A percentile compares a stretch with the other conserved stretches of the same genome.
phyloP scores from a whole-genome alignment of 2,113 vertebrate genomes.

The Hydrochoerus hydrochaeris region DNA sequence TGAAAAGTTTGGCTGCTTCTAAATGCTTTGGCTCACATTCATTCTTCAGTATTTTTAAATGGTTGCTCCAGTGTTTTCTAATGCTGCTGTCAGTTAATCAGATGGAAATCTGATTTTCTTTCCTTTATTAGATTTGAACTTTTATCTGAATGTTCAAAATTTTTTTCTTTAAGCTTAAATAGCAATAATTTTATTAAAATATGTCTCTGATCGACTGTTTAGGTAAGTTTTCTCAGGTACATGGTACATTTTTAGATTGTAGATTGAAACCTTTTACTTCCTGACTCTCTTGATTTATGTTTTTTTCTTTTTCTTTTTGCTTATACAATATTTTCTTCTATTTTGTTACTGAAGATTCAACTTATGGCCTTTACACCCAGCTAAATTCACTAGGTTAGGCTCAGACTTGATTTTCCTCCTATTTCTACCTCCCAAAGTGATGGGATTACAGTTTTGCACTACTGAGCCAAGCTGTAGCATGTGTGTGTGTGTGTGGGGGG shows the following conservation, averaged over 20 bases:
- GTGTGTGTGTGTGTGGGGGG: too few relatives aligned
- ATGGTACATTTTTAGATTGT: neutral
- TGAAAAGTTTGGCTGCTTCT: neutral
- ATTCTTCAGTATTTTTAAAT: slow-evolving; percentile 14
- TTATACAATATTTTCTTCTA: neutral
- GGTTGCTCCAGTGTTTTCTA: neutral
- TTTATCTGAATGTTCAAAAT: neutral
- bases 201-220: neutral
- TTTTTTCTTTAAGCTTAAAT: neutral
- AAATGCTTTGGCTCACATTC: neutral
- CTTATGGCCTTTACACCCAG: neutral
- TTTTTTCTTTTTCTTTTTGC: neutral
- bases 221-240: neutral
- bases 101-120: neutral
- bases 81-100: neutral
- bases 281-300: neutral
- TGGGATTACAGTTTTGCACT: neutral
- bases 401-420: neutral
- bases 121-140: neutral
- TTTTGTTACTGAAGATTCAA: neutral
- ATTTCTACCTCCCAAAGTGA: neutral
- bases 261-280: neutral
- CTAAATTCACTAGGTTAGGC: neutral
- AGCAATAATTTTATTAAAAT: neutral
- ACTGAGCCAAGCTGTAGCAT: too few relatives aligned